Base-by-base conservation (phyloP, 2,113 vertebrate genomes). In the Prinia subflava region DNA sequence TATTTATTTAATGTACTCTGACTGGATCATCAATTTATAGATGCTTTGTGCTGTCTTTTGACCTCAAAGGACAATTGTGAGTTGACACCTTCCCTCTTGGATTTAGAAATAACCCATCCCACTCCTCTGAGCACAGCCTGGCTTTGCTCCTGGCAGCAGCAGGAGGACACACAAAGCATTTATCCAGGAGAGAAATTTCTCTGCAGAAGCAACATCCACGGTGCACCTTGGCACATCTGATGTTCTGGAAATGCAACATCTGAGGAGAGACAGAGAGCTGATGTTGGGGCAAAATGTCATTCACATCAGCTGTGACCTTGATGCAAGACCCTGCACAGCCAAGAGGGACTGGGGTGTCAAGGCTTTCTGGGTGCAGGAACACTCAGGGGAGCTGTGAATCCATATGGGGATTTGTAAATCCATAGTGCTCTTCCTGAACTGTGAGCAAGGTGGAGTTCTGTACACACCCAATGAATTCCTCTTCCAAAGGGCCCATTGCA, bases 391-490 rank as follows among this genome's bases (percentile, higher is more conserved):
- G 5, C 41, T 35, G 13, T 23, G 37, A 49, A 60, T 83, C 44
- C 81, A 30, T 1, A 6, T n/a, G n/a, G n/a, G n/a, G n/a, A n/a
- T n/a, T n/a, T n/a, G n/a, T 23, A 41, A 49, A 60, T 83, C 44
- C 81, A 30, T 1, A 6, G 37, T 15, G 74, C 21, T 93, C 44
- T 76, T 39, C 11, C 7, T 15, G 10, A n/a, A 1, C 46, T 71
- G 10, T n/a, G 44, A 23, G 49, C 55, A 39, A 33, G 19, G 15
- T 4, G 14, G 0, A 76, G 6, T 47, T 53, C 42, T 44, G 53
- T 5, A 20, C 37, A 6, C 0, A 0, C 19, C 11, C 41, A 60
- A 19, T 0, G 13, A 57, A 24, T 42, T 47, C n/a, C 30, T 23
- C 18, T 67, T 15, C 49, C 60, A 30, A 17, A 47, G 30, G 79